Evolutionary conservation across 2,113 vertebrate species (phyloP), one percentile per base, ranked within the genome.

Genomic region (Odobenus rosmarus): DNA sequence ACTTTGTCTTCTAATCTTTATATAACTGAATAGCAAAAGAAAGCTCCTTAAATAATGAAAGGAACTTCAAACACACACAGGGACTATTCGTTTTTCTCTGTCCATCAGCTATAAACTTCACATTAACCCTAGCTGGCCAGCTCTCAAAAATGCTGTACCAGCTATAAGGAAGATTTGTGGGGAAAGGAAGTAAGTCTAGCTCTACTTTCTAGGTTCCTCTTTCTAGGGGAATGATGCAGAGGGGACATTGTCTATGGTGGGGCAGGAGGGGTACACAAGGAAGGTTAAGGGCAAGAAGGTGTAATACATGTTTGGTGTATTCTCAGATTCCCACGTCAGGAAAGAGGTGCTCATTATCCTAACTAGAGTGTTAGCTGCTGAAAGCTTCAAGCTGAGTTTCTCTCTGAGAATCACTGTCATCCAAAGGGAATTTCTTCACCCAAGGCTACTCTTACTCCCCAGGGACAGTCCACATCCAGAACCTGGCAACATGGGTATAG

Each of bases 1-100:
- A 87, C 49, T 97, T 96, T 96, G 61, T 92, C 74, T 96, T 96
- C 89, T 93, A 91, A 95, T 93, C 92, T 96, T 98, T 92, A 96
- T 96, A 87, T 86, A 96, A 86, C 82, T 86, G 64, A 97, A 96
- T 15, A 96, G 69, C 77, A 97, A 85, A 95, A 82, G 55, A 91
- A 94, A 87, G 42, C 36, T 95, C 49, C 51, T 95, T 92, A 93
- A 95, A 90, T 87, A 96, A 97, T 96, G 90, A 93, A 97, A 93
- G 53, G 31, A 93, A 93, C 33, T 96, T 97, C 89, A 98, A 95
- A 96, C 42, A 95, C 9, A 39, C 33, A 39, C n/a, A n/a, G 39
- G 18, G 26, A 53, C 96, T 88, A 69, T 87, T 97, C 3, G 3
- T 96, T 96, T 98, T 88, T 72, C 49, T 92, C 77, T 97, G 8